Percentiles rank a stretch among this genome's conserved stretches.
Evolutionary conservation across 2,888 invertebrate genomes (phyloP).

Genomic region (Melinaea marsaeus): DNA sequence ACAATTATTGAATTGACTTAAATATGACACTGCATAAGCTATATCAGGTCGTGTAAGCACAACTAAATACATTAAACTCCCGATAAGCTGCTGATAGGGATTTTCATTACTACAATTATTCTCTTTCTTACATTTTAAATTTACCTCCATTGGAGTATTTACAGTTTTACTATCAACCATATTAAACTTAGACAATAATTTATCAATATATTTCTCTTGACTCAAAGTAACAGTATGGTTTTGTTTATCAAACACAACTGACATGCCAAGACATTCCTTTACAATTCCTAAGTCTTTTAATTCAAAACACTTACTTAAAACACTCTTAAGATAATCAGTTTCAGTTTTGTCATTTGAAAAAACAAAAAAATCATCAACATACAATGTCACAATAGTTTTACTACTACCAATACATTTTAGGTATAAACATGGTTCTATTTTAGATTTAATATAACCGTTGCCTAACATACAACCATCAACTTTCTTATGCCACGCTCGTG

Average conservation of each 20-base stretch:
- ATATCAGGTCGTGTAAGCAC: constrained; percentile 11
- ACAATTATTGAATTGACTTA: constrained; percentile 19
- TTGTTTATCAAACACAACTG: constrained; percentile 12
- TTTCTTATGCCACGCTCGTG: constrained; percentile 14
- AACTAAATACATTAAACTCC: constrained; percentile 14
- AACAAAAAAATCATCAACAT: constrained; percentile 20
- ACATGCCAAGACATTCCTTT: constrained; percentile 17
- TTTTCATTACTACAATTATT: constrained; percentile 9
- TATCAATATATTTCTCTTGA: constrained; percentile 4
- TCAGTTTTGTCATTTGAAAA: constrained; percentile 12
- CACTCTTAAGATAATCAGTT: constrained; percentile 8
- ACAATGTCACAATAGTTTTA: constrained; percentile 17
- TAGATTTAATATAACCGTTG: constrained; percentile 4
- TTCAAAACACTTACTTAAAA: constrained; percentile 2
- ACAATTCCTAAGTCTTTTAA: constrained; percentile 15
- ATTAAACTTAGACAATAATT: constrained; percentile 13
- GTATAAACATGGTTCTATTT: constrained; percentile 17
- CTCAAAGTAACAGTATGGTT: constrained; percentile 1
- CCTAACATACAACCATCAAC: constrained; percentile 10
- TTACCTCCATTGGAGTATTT: constrained; percentile 13
- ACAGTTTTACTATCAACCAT: constrained; percentile 11
- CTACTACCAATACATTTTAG: constrained; percentile 5
- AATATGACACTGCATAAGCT: constrained; percentile 9
- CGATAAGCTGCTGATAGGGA: constrained; percentile 14
- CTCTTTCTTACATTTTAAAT: constrained; percentile 11